Conservation (phyloP, 2,113 vertebrate species). For the Ptychochromis oligacanthus region DNA sequence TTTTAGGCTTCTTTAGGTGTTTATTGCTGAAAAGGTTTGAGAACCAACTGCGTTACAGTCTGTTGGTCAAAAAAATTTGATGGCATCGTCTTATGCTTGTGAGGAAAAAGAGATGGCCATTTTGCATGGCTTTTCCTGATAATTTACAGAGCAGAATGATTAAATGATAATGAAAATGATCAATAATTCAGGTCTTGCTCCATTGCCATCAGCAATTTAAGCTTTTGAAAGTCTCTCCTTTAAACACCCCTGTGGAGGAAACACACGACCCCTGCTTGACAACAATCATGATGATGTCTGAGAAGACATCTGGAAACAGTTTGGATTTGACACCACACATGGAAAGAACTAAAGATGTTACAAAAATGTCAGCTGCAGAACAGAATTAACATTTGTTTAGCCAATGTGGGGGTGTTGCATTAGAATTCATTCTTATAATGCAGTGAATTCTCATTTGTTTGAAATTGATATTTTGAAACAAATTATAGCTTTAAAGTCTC, state of each 20-base stretch:
- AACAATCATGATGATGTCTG: not conserved
- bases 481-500: no score
- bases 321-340: not conserved
- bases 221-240: not conserved
- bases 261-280: not conserved
- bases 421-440: no score
- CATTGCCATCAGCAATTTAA: not conserved
- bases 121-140: not conserved
- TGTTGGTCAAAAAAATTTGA: no score
- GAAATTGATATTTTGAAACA: no score
- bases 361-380: no score
- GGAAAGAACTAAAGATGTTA: not conserved
- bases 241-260: not conserved
- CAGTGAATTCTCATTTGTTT: no score
- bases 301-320: not conserved
- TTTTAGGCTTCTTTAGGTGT: no score
- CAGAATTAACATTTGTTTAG: no score
- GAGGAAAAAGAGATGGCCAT: not conserved
- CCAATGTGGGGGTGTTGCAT: no score
- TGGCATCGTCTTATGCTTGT: rapidly evolving
- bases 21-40: no score
- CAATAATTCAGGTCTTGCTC: not conserved
- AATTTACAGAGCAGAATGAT: not conserved
- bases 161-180: not conserved
- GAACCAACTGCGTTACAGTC: no score